Percentiles rank a stretch among this genome's conserved stretches.
Conservation (phyloP, 2,113 vertebrate species). For the Hypomesus transpacificus region DNA sequence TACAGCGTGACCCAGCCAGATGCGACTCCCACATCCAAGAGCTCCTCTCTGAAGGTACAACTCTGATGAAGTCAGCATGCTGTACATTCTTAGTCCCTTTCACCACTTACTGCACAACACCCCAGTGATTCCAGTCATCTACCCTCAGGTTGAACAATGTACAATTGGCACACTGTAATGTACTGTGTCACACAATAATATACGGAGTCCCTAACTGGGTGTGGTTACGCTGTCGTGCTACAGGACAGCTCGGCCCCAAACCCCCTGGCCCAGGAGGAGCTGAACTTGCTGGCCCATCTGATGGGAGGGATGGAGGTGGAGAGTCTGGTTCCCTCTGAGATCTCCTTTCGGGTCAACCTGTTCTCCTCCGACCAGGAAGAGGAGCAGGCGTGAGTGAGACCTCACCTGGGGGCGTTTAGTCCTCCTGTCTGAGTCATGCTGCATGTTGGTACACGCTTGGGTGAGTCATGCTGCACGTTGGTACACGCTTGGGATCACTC, state of each 20-base stretch:
- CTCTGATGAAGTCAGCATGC: background rate
- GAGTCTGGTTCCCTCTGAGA: conserved; percentile 55
- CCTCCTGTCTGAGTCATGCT: background rate
- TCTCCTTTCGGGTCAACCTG: conserved; percentile 79
- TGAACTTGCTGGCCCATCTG: conserved; percentile 87
- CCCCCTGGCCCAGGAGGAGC: conserved; percentile 89
- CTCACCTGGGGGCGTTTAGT: background rate
- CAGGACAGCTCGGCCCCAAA: conserved; percentile 77
- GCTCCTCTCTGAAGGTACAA: conserved; percentile 73
- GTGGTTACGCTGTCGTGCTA: background rate
- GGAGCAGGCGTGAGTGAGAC: conserved; percentile 68
- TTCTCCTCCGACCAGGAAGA: conserved; percentile 81
- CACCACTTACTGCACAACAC: too few species aligned
- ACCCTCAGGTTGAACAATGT: background rate
- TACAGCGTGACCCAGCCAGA: conserved; percentile 75
- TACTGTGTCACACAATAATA: background rate
- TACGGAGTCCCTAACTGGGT: background rate
- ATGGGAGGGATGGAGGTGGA: conserved; percentile 82
- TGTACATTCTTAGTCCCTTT: too few species aligned
- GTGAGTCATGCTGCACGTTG: background rate
- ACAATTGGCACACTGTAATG: background rate
- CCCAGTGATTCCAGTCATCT: too few species aligned
- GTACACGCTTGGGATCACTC: too few species aligned
- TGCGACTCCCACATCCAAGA: conserved; percentile 77
- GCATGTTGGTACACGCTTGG: background rate